A percentile compares a stretch with the other conserved stretches of the same genome.
These are phyloP conservation scores for Microtus montanus DNA, from an alignment of 2,113 vertebrate genomes.

Conservation along the genomic window DNA sequence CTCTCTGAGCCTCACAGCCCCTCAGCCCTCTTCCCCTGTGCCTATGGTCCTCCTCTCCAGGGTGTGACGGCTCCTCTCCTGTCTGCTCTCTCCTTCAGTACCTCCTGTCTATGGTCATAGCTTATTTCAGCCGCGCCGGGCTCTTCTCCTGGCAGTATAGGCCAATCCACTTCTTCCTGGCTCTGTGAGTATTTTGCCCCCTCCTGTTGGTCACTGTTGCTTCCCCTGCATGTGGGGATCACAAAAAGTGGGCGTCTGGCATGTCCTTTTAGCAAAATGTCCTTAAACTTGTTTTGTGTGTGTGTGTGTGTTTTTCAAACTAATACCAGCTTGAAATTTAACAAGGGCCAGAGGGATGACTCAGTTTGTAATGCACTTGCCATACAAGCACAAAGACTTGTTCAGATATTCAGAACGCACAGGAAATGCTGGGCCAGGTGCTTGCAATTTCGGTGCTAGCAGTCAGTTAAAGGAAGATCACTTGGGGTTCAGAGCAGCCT, in stretches of 20 bases:
- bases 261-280: not conserved
- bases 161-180: conserved; percentile 65
- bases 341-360: not conserved
- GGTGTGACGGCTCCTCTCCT: not conserved
- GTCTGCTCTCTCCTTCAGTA: conserved; percentile 51
- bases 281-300: not conserved
- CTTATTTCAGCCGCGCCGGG: conserved; percentile 42
- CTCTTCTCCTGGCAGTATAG: conserved; percentile 59
- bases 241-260: not conserved
- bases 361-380: not conserved
- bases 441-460: not conserved
- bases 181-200: conserved; percentile 59
- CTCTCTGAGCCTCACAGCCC: rapidly evolving
- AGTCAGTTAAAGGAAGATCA: too few relatives aligned
- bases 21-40: rapidly evolving
- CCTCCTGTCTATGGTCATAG: conserved; percentile 62
- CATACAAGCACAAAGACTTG: not conserved
- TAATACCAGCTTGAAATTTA: not conserved
- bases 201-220: rapidly evolving
- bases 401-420: not conserved
- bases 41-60: not conserved
- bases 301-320: too few relatives aligned
- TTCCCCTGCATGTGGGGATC: not conserved
- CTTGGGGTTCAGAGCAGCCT: too few relatives aligned
- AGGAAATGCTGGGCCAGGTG: too few relatives aligned